A percentile compares a stretch with the other conserved stretches of the same genome.
Evolutionary conservation across 2,113 vertebrate species (phyloP).

Genomic region (Lamprologus tigripictilis): DNA sequence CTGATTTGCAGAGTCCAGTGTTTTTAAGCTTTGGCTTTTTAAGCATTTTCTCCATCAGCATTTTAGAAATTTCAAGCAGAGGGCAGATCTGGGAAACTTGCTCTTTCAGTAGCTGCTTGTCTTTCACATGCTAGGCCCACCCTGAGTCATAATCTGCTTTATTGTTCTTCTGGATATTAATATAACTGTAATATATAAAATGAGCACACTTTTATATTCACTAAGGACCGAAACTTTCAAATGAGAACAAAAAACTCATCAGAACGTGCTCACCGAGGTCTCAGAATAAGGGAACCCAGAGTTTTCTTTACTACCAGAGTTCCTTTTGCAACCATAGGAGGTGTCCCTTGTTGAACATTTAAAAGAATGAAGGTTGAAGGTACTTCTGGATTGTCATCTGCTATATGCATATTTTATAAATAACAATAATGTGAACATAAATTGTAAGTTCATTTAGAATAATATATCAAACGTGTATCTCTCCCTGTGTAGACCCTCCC

Average conservation of each 20-base stretch:
- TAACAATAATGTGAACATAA: no score
- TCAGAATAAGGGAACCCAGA: not conserved
- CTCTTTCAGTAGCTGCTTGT: not conserved
- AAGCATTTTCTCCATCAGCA: not conserved
- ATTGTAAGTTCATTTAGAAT: not conserved
- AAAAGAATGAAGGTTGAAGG: not conserved
- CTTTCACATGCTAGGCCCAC: not conserved
- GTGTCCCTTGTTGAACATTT: not conserved
- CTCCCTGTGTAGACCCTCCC: slow-evolving; percentile 76
- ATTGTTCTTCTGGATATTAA: not conserved
- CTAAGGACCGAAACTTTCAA: not conserved
- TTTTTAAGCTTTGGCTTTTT: not conserved
- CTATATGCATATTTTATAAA: not conserved
- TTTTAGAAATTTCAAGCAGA: not conserved
- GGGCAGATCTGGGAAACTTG: not conserved
- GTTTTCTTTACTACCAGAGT: not conserved
- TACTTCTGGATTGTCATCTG: not conserved
- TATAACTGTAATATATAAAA: not conserved
- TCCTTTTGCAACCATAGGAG: not conserved
- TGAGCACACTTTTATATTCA: not conserved
- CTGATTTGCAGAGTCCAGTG: not conserved
- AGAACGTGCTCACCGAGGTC: not conserved
- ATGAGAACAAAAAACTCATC: not conserved
- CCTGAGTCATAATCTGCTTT: not conserved
- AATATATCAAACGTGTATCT: not conserved